Evolutionary conservation across 2,888 invertebrate genomes (phyloP), one percentile per base, ranked within the genome.

Genomic region (Aleiodes leptofemur): DNA sequence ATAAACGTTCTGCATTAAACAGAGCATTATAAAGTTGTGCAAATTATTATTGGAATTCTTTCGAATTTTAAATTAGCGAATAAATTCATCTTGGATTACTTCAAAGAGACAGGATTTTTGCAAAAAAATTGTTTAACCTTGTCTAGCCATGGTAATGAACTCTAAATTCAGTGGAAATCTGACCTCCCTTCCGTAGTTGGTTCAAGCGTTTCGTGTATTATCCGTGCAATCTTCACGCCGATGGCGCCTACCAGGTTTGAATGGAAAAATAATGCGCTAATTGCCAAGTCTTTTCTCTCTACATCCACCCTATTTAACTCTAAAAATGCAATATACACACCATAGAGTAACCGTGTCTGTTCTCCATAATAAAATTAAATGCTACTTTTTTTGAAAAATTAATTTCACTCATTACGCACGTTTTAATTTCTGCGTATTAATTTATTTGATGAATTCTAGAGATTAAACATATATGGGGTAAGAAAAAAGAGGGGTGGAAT

Each of bases 211-310:
- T 74, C 76, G 6, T 57, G 78, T 73, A 70, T 78, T 83, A 85
- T 85, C 83, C 83, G 77, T 56, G 73, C 79, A 82, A 87, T 88
- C 87, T 86, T 87, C 83, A 86, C 87, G 87, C 87, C 82, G 83
- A 82, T 82, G 83, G 83, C 84, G 84, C 84, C 76, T 80, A 66
- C 75, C 64, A 80, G 77, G 73, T 68, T 72, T 53, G 51, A 51
- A 69, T 51, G 68, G 57, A 76, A 76, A 76, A 76, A 76, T 76
- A 76, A 76, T 76, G 72, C 75, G 75, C 75, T 76, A 76, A 76
- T 76, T 76, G 75, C 75, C 72, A 43, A 68, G 68, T 34, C 56
- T 55, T 56, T 73, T 55, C 64, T 73, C 51, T 43, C 7, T 7
- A 38, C 71, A 16, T 34, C 51, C 59, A 7, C 14, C 29, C 14